phyloP scores from a whole-genome alignment of 2,113 vertebrate species.

The Canis aureus region DNA sequence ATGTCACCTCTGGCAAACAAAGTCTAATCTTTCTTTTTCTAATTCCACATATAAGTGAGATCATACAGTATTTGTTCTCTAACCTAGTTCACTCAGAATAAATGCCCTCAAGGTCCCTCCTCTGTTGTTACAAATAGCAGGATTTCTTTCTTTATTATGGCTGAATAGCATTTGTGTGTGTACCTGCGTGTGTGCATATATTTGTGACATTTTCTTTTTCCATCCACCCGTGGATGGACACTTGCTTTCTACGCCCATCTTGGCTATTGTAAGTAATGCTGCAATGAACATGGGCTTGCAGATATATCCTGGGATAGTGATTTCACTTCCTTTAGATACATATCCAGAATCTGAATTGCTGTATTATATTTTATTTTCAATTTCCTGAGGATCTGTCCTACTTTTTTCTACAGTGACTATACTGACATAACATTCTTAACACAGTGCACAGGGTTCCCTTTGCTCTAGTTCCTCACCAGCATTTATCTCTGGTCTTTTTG shows the following conservation, averaged over 20 bases:
- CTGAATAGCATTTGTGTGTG: not conserved
- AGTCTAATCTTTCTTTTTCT: not conserved
- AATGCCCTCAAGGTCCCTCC: not conserved
- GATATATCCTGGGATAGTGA: not conserved
- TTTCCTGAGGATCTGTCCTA: not conserved
- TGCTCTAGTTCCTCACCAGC: not conserved
- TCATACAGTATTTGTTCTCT: not conserved
- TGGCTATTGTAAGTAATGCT: not conserved
- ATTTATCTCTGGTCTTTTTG: not conserved
- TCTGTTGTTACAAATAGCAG: not conserved
- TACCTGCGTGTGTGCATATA: not conserved
- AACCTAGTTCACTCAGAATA: not conserved
- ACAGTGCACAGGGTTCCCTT: not conserved
- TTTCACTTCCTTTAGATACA: not conserved
- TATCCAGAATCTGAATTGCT: not conserved
- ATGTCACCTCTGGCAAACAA: not conserved
- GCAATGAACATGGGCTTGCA: not conserved
- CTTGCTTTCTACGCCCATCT: not conserved
- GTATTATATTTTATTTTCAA: not conserved
- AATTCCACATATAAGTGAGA: not conserved
- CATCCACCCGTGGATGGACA: not conserved
- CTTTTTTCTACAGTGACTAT: not conserved
- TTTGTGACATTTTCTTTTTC: not conserved
- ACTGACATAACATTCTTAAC: not conserved
- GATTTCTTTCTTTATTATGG: not conserved